Conservation (phyloP, 2,888 invertebrate genomes). For the Sphinx pinastri region DNA sequence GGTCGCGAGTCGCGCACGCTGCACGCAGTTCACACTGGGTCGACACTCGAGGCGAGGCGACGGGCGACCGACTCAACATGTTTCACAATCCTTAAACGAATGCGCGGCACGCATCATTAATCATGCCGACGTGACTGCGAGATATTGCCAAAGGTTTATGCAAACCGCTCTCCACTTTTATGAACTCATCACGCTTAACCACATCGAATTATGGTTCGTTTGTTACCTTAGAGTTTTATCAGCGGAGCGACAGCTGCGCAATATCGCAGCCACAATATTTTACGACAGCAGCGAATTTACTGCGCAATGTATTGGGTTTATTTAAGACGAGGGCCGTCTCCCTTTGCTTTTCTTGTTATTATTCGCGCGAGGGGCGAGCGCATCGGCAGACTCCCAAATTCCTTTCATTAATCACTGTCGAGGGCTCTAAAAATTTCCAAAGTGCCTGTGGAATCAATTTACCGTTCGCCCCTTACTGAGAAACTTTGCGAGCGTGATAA, state of each 20-base stretch:
- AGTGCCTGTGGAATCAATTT: constrained; percentile 80
- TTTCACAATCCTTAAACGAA: constrained; percentile 58
- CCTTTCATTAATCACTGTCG: constrained; percentile 82
- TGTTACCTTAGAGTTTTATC: constrained; percentile 53
- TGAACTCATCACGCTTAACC: constrained; percentile 72
- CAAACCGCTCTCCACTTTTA: constrained; percentile 56
- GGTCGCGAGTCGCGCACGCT: not conserved
- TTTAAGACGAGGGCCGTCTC: constrained; percentile 55
- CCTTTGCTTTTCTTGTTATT: constrained; percentile 69
- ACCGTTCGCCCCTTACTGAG: constrained; percentile 66
- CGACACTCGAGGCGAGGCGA: not conserved
- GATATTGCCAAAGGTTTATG: constrained; percentile 68
- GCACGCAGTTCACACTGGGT: not conserved
- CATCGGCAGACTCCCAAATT: constrained; percentile 70
- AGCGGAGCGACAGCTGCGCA: constrained; percentile 60
- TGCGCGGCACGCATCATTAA: constrained; percentile 53
- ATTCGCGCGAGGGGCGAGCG: constrained; percentile 56
- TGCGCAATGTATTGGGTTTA: constrained; percentile 54
- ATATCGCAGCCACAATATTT: constrained; percentile 66
- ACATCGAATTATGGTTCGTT: constrained; percentile 64
- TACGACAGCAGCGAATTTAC: constrained; percentile 66
- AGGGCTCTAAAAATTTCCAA: constrained; percentile 77
- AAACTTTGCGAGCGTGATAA: constrained; percentile 73
- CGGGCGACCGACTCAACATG: constrained; percentile 39
- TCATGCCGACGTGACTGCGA: constrained; percentile 61